Conservation (phyloP, 2,113 vertebrate genomes). For the Psilopogon haemacephalus region DNA sequence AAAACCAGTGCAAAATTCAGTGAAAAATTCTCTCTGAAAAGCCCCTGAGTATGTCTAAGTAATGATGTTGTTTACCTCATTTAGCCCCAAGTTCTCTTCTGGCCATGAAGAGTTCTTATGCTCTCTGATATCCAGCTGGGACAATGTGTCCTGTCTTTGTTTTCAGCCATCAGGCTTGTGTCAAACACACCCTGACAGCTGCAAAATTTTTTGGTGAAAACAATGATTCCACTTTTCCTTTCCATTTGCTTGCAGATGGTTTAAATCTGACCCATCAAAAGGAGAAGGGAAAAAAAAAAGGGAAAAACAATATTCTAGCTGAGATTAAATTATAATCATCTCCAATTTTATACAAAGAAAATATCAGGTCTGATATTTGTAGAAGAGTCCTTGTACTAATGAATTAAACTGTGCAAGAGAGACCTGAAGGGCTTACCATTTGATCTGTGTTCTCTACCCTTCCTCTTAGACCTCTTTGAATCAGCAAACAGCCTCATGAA, state of each 20-base stretch:
- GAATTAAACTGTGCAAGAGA: constrained; percentile 1
- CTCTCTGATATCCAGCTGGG: constrained; percentile 52
- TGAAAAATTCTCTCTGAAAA: not conserved
- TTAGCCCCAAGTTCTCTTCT: constrained; percentile 34
- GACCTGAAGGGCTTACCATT: constrained; percentile 8
- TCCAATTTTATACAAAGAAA: constrained; percentile 49
- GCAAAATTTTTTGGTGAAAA: constrained; percentile 76
- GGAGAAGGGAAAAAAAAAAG: not conserved
- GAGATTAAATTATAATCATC: constrained; percentile 56
- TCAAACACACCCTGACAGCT: constrained; percentile 81
- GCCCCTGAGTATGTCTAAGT: not conserved
- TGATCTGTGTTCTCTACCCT: not conserved
- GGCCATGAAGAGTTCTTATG: not conserved
- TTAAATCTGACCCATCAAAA: constrained; percentile 76
- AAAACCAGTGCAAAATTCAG: not conserved
- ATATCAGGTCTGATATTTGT: constrained; percentile 33
- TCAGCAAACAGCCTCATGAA: not conserved
- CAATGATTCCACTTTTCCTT: constrained; percentile 74
- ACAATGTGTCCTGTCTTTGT: constrained; percentile 61
- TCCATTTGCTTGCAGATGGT: constrained; percentile 81
- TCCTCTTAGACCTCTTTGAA: constrained; percentile 44
- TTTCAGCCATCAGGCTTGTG: constrained; percentile 65
- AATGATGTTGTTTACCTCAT: constrained; percentile 44
- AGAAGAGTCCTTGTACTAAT: not conserved
- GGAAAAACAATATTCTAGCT: constrained; percentile 7